Conservation (phyloP, 2,113 vertebrate genomes). For the Eurystomus gularis region DNA sequence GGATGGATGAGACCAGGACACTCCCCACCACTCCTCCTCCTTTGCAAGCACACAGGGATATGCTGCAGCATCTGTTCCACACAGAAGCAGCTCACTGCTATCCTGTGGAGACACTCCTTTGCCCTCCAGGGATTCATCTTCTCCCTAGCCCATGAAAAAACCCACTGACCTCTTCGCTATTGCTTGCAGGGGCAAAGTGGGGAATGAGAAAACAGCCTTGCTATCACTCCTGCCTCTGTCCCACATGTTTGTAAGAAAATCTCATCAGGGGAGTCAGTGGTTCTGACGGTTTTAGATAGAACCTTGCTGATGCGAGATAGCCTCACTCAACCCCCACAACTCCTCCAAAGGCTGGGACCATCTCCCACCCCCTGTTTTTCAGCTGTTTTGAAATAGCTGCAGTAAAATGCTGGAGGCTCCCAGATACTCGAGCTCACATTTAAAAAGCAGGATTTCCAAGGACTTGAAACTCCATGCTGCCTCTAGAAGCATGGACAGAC, state of each 20-base stretch:
- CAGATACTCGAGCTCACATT: not conserved
- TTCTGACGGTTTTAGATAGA: not conserved
- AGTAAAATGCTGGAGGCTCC: not conserved
- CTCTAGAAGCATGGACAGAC: not conserved
- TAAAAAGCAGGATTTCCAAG: not conserved
- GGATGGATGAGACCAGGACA: not conserved
- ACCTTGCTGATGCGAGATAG: rapidly evolving
- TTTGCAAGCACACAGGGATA: not conserved
- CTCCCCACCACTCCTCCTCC: not conserved
- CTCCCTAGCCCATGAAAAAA: not conserved
- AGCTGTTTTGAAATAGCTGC: not conserved
- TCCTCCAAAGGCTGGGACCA: not conserved
- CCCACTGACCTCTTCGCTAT: not conserved
- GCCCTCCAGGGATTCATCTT: not conserved
- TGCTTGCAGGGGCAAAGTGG: not conserved
- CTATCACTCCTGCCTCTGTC: not conserved
- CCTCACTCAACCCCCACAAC: rapidly evolving
- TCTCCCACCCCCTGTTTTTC: not conserved
- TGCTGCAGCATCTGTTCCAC: not conserved
- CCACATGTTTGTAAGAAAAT: no score
- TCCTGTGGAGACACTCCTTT: not conserved
- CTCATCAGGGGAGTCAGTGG: not conserved
- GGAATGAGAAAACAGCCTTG: not conserved
- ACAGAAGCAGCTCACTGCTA: not conserved
- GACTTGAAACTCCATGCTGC: not conserved